phyloP scores from a whole-genome alignment of 2,888 invertebrate species.

The Hemithea aestivaria region DNA sequence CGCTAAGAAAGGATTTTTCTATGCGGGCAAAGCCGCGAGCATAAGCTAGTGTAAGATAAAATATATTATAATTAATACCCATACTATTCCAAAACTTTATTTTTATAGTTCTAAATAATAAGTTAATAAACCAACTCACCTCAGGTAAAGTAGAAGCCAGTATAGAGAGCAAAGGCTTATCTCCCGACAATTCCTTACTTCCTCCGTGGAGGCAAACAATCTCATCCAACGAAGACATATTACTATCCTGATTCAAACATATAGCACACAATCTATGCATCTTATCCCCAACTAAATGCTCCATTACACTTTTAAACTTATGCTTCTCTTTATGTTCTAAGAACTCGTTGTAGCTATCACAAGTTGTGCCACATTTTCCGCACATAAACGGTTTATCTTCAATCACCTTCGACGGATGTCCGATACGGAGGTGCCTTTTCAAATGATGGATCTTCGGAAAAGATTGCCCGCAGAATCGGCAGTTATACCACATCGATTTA shows the following conservation, averaged over 20 bases:
- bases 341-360: constrained; percentile 39
- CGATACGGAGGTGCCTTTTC: constrained; percentile 42
- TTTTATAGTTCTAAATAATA: too few relatives aligned
- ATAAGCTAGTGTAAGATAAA: too few relatives aligned
- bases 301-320: constrained; percentile 53
- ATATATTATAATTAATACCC: too few relatives aligned
- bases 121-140: constrained; percentile 48
- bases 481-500: constrained; percentile 62
- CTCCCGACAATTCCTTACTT: constrained; percentile 54
- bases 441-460: constrained; percentile 51
- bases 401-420: not conserved
- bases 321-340: constrained; percentile 66
- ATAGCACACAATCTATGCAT: constrained; percentile 54
- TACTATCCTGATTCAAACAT: constrained; percentile 46
- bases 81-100: too few relatives aligned
- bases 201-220: constrained; percentile 56
- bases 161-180: constrained; percentile 47
- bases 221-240: constrained; percentile 45
- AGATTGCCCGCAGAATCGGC: constrained; percentile 58
- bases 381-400: constrained; percentile 29
- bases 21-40: too few relatives aligned
- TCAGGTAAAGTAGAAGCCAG: constrained; percentile 53
- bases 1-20: too few relatives aligned
- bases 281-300: constrained; percentile 49
- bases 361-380: constrained; percentile 41